Evolutionary conservation across 1,140 invertebrate species (phyloP).

Genomic region (Megalopta genalis): DNA sequence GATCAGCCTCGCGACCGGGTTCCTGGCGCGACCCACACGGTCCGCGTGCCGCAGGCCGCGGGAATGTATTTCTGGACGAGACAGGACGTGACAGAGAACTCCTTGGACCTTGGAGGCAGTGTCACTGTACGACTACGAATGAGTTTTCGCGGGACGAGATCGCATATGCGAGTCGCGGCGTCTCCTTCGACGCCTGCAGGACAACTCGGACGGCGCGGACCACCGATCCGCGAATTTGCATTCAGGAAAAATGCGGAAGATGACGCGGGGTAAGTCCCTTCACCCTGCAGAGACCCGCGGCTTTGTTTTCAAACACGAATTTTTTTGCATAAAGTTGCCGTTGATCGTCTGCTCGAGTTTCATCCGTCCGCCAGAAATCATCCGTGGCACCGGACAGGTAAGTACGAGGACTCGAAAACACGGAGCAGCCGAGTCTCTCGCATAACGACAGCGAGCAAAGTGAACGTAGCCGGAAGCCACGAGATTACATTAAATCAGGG

Average conservation of each 20-base stretch:
- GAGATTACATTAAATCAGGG: too few relatives aligned
- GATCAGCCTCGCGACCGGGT: background rate
- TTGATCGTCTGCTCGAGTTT: too few relatives aligned
- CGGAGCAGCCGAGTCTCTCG: too few relatives aligned
- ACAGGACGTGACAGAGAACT: conserved; percentile 41
- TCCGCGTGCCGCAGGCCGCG: too few relatives aligned
- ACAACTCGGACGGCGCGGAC: conserved; percentile 27
- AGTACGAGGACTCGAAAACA: too few relatives aligned
- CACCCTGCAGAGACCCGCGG: too few relatives aligned
- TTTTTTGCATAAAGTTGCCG: too few relatives aligned
- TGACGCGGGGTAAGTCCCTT: background rate
- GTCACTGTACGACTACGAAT: conserved; percentile 51
- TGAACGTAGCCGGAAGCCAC: background rate
- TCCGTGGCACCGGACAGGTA: too few relatives aligned
- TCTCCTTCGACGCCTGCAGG: conserved; percentile 42
- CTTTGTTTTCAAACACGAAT: too few relatives aligned
- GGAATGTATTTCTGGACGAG: conserved; percentile 36
- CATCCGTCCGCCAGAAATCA: too few relatives aligned
- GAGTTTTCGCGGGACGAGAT: conserved; percentile 24
- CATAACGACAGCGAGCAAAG: too few relatives aligned
- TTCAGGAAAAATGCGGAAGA: conserved; percentile 58
- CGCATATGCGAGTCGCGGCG: conserved; percentile 45
- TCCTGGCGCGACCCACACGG: background rate
- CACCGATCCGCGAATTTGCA: conserved; percentile 32
- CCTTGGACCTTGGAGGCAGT: conserved; percentile 40